Evolutionary conservation across 35 echinoderm and acorn worm species (phyloP), one percentile per base, ranked within the genome.

Genomic region (Diadema setosum): DNA sequence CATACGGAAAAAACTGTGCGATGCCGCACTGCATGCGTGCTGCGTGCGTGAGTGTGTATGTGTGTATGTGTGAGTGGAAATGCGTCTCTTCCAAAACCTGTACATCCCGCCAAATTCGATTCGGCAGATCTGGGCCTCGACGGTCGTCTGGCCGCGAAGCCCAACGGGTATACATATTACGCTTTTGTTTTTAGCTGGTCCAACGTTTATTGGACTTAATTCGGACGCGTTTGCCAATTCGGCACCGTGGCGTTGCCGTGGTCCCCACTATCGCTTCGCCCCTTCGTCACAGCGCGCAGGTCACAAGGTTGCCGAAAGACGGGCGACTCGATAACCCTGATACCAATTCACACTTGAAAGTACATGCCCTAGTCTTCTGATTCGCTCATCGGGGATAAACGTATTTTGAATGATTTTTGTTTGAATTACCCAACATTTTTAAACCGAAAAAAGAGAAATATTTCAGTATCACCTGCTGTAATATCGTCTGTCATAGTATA

Each of bases 101-200:
- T 34, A 67, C 63, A 67, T 67, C 63, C 37, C 27, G 63, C 63
- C 37, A 67, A 67, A 67, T 67, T 67, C 63, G 30, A 67, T 34
- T 67, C 27, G 63, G 63, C 63, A 67, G 63, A 67, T 33, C 63
- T 67, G 21, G 63, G 63, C 63, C 63, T 67, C 63, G 14, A n/a
- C 63, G 27, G 15, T 67, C 21, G 63, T 29, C 63, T 67, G 63
- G 5, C 63, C 37, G 63, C 21, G 63, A 67, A 67, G 63, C 63
- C 63, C 63, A 67, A 67, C 63, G 63, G 63, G 63, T 67, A 67
- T 67, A 67, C 63, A 67, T 67, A 67, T 67, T 67, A 67, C 27
- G 12, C 63, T 67, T 67, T 67, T 67, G 63, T 67, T 67, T 67
- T 67, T 67, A n/a, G 63, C 37, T 26, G 30, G 63, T 67, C 63